A percentile compares a stretch with the other conserved stretches of the same genome.
Conservation (phyloP, 2,797 vertebrate species). For the Poeciliopsis turneri region DNA sequence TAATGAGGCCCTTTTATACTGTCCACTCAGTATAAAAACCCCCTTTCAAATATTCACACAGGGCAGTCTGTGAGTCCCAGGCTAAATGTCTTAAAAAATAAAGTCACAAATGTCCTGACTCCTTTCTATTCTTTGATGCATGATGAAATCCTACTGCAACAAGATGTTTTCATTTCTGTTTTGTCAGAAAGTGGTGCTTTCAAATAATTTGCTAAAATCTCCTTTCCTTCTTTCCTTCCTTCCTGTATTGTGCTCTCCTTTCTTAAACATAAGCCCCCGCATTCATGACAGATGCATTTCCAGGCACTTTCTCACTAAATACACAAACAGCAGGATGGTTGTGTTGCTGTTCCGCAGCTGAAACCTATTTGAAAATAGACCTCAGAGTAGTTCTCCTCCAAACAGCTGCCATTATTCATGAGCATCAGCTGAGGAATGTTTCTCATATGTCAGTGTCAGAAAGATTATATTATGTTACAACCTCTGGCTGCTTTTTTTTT, state of each 20-base stretch:
- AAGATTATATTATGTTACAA: constrained; percentile 72
- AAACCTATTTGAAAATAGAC: constrained; percentile 69
- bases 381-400: constrained; percentile 64
- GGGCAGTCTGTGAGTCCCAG: constrained; percentile 29
- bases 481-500: constrained; percentile 52
- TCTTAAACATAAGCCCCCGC: constrained; percentile 36
- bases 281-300: constrained; percentile 55
- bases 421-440: constrained; percentile 67
- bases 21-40: constrained; percentile 38
- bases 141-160: constrained; percentile 47
- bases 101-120: constrained; percentile 15
- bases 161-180: constrained; percentile 12
- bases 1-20: constrained; percentile 39
- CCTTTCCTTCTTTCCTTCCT: background rate
- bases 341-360: constrained; percentile 55
- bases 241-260: constrained; percentile 25
- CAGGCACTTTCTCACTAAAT: constrained; percentile 25
- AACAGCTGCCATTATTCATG: constrained; percentile 75
- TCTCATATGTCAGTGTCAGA: constrained; percentile 72
- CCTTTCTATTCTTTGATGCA: constrained; percentile 18
- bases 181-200: constrained; percentile 12
- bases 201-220: constrained; percentile 19
- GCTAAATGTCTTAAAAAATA: constrained; percentile 26
- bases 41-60: constrained; percentile 29
- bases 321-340: constrained; percentile 53